Conservation (phyloP, 1,140 invertebrate species). For the Bombus breviceps region DNA sequence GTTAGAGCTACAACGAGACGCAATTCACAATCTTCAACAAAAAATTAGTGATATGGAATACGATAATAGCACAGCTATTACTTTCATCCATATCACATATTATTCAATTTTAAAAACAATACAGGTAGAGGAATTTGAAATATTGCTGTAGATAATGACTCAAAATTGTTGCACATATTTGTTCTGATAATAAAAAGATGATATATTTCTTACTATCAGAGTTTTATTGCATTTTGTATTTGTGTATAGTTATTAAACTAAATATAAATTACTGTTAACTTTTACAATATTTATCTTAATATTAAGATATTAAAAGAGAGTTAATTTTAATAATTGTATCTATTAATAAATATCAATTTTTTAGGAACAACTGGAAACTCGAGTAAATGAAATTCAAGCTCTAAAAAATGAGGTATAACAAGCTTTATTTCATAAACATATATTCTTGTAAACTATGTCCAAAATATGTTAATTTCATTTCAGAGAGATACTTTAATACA, state of each 20-base stretch:
- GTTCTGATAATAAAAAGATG: conserved; percentile 12
- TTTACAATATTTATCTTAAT: not conserved
- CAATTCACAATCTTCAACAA: conserved; percentile 70
- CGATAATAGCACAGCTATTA: conserved; percentile 65
- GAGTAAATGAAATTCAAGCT: conserved; percentile 54
- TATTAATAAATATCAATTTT: conserved; percentile 51
- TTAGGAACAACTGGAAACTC: conserved; percentile 71
- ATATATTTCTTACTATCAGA: conserved; percentile 1
- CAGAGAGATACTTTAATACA: conserved; percentile 64
- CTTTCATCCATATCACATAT: conserved; percentile 72
- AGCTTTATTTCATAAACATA: not conserved
- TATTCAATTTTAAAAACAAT: conserved; percentile 71
- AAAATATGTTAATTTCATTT: conserved; percentile 10
- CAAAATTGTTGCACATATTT: not conserved
- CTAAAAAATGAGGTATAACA: conserved; percentile 70
- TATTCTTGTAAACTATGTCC: not conserved
- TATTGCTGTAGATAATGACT: not conserved
- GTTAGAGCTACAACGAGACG: conserved; percentile 75
- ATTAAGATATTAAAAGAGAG: not conserved
- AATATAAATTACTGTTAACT: not conserved
- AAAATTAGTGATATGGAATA: conserved; percentile 71
- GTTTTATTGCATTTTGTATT: conserved; percentile 23
- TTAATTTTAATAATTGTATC: not conserved
- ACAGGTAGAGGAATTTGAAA: conserved; percentile 70
- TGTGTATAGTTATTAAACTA: conserved; percentile 6